Evolutionary conservation across 1,140 invertebrate genomes (phyloP), one percentile per base, ranked within the genome.

Genomic region (Papilio glaucus): DNA sequence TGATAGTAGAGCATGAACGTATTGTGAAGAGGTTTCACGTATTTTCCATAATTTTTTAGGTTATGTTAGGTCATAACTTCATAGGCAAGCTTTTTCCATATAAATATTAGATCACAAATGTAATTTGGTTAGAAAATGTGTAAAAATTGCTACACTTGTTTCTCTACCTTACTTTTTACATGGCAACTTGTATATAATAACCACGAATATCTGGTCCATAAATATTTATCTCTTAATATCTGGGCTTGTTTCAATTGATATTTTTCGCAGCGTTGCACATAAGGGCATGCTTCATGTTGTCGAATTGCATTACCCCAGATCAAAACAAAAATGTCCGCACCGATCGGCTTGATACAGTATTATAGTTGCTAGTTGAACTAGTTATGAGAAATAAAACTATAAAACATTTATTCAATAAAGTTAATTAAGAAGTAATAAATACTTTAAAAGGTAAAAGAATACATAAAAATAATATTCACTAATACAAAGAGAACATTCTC

Each of bases 241-340:
- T 57, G 8, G 9, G 12, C 21, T 57, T 26, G 49, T 57, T 57
- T 24, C 21, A 10, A 24, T 57, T 26, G 12, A 57, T 57, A 24
- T 57, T 57, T 57, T 24, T 21, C 45, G 29, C 29, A 42, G 18
- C 49, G 21, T 9, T 13, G 18, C 49, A 57, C 49, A 57, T 57
- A 57, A 57, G 49, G 49, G 49, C 49, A 57, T 57, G 49, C 29
- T 6, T 26, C n/a, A 18, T 57, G 21, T 21, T 57, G 21, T 57
- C 49, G 49, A 57, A 57, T 57, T 26, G 9, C 49, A 57, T 57
- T 57, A 57, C 49, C 49, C 49, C 9, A 57, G 49, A 57, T 49
- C 21, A 21, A 41, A 53, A 57, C 49, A 57, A 57, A 57, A 57
- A 18, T 57, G 6, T 49, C 45, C 12, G n/a, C 18, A 57, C 0